A percentile compares a stretch with the other conserved stretches of the same genome.
Evolutionary conservation across 2,888 invertebrate genomes (phyloP).

Genomic region (Chrysotoxum bicinctum): DNA sequence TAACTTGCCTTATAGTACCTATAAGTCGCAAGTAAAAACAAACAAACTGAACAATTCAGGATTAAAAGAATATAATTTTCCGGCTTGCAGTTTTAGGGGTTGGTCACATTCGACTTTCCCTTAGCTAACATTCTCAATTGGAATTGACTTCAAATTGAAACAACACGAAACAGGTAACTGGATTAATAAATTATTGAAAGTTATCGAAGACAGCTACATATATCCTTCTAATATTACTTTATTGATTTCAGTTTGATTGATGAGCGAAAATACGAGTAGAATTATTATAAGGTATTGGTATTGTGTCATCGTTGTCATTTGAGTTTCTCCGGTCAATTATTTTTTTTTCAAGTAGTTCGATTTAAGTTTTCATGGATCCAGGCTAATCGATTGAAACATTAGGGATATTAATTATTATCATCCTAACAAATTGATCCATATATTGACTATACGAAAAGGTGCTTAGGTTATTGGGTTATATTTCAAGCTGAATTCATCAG

Average conservation of each 20-base stretch:
- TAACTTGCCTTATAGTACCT: no score
- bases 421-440: background rate
- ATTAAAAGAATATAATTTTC: background rate
- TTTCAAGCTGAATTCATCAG: background rate
- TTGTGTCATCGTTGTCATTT: background rate
- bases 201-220: background rate
- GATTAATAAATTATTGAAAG: conserved; percentile 1
- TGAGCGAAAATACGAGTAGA: background rate
- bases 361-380: background rate
- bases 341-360: background rate
- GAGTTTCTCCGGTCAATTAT: background rate
- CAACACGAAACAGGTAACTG: conserved; percentile 2
- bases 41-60: background rate
- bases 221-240: background rate
- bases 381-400: background rate
- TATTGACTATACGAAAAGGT: background rate
- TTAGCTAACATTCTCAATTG: background rate
- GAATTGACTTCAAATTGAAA: background rate
- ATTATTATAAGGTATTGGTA: background rate
- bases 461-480: background rate
- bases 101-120: background rate
- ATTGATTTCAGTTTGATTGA: conserved; percentile 2
- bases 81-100: background rate
- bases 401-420: background rate
- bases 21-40: no score